A percentile compares a stretch with the other conserved stretches of the same genome.
phyloP scores from a whole-genome alignment of 35 echinoderm and acorn worm genomes.

The Amphiura filiformis region DNA sequence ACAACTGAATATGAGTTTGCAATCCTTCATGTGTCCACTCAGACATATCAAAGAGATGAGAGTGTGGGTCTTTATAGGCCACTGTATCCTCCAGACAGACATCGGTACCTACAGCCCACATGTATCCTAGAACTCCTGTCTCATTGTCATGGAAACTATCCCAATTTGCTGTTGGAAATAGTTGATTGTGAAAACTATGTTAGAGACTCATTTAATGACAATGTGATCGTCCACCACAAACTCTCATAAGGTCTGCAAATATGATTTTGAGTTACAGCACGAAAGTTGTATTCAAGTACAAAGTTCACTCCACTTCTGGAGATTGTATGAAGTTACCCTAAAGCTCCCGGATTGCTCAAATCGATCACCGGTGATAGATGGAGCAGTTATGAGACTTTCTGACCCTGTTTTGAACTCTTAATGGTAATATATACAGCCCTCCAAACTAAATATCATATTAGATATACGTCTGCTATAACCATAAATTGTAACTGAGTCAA shows the following conservation, averaged over 20 bases:
- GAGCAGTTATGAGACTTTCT: no score
- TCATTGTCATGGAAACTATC: conserved; percentile 57
- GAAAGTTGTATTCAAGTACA: background rate
- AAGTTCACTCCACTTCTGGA: no score
- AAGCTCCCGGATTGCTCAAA: no score
- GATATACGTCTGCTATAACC: no score
- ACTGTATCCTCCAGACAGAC: conserved; percentile 33
- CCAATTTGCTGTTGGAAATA: conserved; percentile 42
- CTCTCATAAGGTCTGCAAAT: background rate
- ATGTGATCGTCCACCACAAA: background rate
- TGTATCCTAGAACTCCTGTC: conserved; percentile 51
- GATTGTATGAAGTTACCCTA: no score
- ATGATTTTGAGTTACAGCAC: no score
- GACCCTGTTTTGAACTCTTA: no score
- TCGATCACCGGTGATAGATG: no score
- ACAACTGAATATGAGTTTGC: background rate
- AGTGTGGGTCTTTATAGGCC: conserved; percentile 32
- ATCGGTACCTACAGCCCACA: conserved; percentile 28
- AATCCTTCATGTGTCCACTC: conserved; percentile 48
- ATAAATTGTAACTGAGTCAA: no score
- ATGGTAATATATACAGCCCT: no score
- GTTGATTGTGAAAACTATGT: no score
- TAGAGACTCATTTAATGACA: background rate
- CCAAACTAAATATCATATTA: no score
- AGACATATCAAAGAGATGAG: conserved; percentile 45